A percentile compares a stretch with the other conserved stretches of the same genome.
Evolutionary conservation across 2,888 invertebrate species (phyloP).

Genomic region (Drosophila subsilvestris): DNA sequence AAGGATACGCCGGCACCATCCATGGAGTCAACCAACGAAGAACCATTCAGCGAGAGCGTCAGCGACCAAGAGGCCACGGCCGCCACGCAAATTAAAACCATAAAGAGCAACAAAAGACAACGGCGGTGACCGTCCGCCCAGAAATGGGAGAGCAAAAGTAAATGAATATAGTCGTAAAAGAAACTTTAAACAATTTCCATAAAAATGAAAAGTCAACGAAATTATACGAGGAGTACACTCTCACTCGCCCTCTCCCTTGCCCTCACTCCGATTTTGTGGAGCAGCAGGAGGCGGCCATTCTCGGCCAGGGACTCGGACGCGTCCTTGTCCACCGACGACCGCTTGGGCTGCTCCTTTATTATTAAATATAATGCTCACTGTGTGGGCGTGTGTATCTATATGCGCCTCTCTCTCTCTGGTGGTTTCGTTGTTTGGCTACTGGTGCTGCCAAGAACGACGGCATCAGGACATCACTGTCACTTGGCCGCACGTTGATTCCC

Average conservation of each 20-base stretch:
- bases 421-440: slow-evolving; percentile 28
- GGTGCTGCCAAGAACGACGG: slow-evolving; percentile 3
- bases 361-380: slow-evolving; percentile 65
- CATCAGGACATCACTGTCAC: slow-evolving; percentile 36
- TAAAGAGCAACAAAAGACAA: slow-evolving; percentile 46
- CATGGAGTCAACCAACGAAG: slow-evolving; percentile 13
- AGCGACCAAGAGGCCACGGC: slow-evolving; percentile 21
- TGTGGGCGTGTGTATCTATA: slow-evolving; percentile 29
- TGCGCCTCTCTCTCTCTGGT: slow-evolving; percentile 21
- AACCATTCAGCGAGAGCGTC: not conserved
- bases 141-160: slow-evolving; percentile 44
- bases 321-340: slow-evolving; percentile 18
- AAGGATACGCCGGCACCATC: slow-evolving; percentile 38
- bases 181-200: slow-evolving; percentile 74
- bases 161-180: slow-evolving; percentile 63
- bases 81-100: slow-evolving; percentile 49
- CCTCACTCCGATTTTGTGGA: not conserved
- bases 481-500: slow-evolving; percentile 44
- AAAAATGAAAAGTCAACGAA: slow-evolving; percentile 73
- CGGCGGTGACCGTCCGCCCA: slow-evolving; percentile 26
- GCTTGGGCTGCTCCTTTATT: slow-evolving; percentile 44
- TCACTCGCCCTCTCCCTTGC: not conserved
- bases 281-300: not conserved
- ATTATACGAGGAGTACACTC: slow-evolving; percentile 48
- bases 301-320: slow-evolving; percentile 4